phyloP scores from a whole-genome alignment of 1,140 invertebrate genomes.

The Caenorhabditis brenneri region DNA sequence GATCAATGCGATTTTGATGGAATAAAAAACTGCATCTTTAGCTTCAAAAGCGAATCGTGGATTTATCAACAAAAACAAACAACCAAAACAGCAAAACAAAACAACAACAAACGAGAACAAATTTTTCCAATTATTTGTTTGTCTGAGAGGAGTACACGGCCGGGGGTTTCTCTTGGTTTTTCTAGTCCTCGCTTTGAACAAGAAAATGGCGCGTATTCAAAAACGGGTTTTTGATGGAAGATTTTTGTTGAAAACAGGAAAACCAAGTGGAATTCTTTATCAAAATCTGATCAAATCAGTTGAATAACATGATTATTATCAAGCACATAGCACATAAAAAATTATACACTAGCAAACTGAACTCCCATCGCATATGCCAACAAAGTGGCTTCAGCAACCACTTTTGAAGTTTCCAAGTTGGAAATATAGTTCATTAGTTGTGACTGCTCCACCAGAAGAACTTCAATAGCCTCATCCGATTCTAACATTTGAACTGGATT shows the following conservation, averaged over 20 bases:
- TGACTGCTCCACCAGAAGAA: not conserved
- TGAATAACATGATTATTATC: not conserved
- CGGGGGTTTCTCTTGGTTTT: not conserved
- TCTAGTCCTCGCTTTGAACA: not conserved
- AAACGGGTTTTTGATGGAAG: not conserved
- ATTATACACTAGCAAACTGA: not conserved
- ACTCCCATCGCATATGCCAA: slow-evolving; percentile 7
- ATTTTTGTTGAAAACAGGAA: too few relatives aligned
- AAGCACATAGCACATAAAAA: not conserved
- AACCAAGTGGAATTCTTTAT: too few relatives aligned
- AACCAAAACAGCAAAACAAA: not conserved
- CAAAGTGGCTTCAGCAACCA: not conserved
- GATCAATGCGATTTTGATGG: too few relatives aligned
- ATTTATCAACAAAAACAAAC: too few relatives aligned
- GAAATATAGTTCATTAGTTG: not conserved
- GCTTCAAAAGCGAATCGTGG: too few relatives aligned
- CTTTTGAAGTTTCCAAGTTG: not conserved
- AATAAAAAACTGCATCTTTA: too few relatives aligned
- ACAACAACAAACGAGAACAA: not conserved
- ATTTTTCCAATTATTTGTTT: too few relatives aligned
- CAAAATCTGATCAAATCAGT: too few relatives aligned
- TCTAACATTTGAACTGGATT: slow-evolving; percentile 56
- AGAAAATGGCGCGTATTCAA: not conserved
- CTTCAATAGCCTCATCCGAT: not conserved
- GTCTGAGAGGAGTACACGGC: not conserved